Evolutionary conservation across 2,797 vertebrate genomes (phyloP).

Genomic region (Mormyrus proboscirostris): DNA sequence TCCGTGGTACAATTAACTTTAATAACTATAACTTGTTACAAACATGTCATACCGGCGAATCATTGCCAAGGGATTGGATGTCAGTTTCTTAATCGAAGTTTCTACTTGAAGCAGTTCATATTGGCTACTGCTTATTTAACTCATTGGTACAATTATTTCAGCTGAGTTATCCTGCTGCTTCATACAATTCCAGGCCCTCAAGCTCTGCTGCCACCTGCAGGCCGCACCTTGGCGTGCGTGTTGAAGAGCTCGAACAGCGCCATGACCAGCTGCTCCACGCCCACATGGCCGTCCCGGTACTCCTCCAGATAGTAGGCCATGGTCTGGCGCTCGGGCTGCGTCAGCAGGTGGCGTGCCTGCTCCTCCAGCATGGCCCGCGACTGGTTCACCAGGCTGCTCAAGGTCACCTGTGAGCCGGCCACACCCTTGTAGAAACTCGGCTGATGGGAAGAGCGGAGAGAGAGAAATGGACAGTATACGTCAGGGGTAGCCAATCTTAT

Average conservation of each 20-base stretch:
- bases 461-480: background rate
- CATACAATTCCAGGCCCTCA: background rate
- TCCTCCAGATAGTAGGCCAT: conserved; percentile 93
- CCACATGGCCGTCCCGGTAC: conserved; percentile 78
- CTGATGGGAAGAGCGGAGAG: conserved; percentile 51
- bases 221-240: conserved; percentile 85
- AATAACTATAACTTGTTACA: background rate
- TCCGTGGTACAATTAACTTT: background rate
- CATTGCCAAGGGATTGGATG: background rate
- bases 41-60: background rate
- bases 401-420: conserved; percentile 87
- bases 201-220: background rate
- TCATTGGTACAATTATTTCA: background rate
- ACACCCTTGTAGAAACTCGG: conserved; percentile 82
- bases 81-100: background rate
- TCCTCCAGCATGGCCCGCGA: conserved; percentile 83
- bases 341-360: conserved; percentile 83
- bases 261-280: conserved; percentile 81
- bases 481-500: background rate
- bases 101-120: background rate
- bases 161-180: background rate
- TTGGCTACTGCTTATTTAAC: background rate
- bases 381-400: conserved; percentile 90
- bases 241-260: conserved; percentile 90
- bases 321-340: conserved; percentile 75